Base-by-base conservation (phyloP, 2,888 invertebrate species). In the Brachycybe producta region DNA sequence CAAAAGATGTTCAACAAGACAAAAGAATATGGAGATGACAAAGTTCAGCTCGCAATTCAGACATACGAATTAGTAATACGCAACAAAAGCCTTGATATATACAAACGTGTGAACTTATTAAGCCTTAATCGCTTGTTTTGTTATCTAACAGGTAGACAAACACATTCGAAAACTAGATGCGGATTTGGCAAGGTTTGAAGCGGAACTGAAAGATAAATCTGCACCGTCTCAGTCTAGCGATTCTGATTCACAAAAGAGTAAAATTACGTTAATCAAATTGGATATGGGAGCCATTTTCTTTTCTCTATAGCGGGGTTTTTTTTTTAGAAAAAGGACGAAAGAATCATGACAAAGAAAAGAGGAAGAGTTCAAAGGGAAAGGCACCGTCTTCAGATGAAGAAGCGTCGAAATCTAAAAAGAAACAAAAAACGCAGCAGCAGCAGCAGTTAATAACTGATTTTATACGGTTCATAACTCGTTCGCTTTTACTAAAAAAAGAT, bases 21-120 rank as follows among this genome's bases (percentile, higher is more conserved):
- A 13, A 88, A 88, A 63, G 92, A 92, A 65, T 91, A 87, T 65
- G 91, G 91, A 2, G 95, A 95, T 65, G 94, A 95, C 62, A 97
- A 97, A 72, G 94, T 97, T 28, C 90, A 92, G 65, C 73, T 97
- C 53, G 94, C 97, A 1, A 91, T 94, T 69, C 92, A 95, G 71
- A 95, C 95, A 0, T 98, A 98, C 64, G 97, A 98, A 72, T 72
- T 95, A 68, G 75, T 75, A 60, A 59, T 60, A 11, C n/a, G 11
- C 19, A n/a, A 19, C 23, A 24, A 7, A 17, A 41, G 46, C 52
- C 35, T 57, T 58, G 23, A 41, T 47, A 7, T 39, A 8, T 13
- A 30, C 8, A 30, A 30, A 30, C n/a, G n/a, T 30, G 8, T n/a
- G 8, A 30, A n/a, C 8, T 30, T 30, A n/a, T 30, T 30, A 11